Conservation (phyloP, 2,888 invertebrate genomes). For the Limnephilus auricula region DNA sequence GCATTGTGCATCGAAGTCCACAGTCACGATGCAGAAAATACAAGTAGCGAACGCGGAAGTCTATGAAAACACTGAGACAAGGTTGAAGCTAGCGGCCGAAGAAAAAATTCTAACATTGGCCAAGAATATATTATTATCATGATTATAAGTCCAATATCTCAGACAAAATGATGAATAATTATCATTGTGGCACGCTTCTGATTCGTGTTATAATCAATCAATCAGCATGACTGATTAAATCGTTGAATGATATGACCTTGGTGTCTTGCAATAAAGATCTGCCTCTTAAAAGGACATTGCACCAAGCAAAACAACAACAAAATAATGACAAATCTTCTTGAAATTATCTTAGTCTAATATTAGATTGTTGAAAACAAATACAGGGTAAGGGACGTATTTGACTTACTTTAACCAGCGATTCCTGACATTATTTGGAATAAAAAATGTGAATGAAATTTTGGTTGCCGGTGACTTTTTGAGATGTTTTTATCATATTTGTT, state of each 20-base stretch:
- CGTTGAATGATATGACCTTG: not conserved
- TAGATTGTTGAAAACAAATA: not conserved
- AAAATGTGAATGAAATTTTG: too few species aligned
- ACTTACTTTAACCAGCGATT: too few species aligned
- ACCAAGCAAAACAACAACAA: not conserved
- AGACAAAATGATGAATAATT: not conserved
- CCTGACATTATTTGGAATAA: too few species aligned
- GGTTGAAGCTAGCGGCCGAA: not conserved
- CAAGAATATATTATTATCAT: not conserved
- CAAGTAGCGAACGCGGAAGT: not conserved
- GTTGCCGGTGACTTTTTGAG: too few species aligned
- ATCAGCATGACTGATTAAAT: not conserved
- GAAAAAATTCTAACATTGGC: not conserved
- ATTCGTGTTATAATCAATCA: not conserved
- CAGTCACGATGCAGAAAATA: not conserved
- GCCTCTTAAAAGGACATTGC: not conserved
- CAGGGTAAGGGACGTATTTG: too few species aligned
- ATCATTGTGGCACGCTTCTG: not conserved
- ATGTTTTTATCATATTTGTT: too few species aligned
- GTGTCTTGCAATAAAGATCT: not conserved
- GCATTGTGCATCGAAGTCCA: not conserved
- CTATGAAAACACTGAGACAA: not conserved
- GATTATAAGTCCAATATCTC: not conserved
- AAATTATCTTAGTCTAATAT: not conserved
- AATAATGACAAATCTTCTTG: not conserved